phyloP scores from a whole-genome alignment of 2,888 invertebrate species.

The Rhagium mordax region DNA sequence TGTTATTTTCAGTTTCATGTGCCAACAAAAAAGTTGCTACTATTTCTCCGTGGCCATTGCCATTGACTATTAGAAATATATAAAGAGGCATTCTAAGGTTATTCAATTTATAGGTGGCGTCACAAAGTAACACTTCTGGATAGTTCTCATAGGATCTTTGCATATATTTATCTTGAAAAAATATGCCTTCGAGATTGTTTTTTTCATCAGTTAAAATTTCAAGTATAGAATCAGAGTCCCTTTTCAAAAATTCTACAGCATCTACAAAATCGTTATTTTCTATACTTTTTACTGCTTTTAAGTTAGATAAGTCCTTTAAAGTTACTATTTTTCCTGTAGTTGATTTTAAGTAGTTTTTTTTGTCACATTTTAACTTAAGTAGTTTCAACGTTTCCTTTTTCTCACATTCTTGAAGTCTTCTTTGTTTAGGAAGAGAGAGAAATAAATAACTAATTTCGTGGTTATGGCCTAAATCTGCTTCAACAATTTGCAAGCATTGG shows the following conservation, averaged over 20 bases:
- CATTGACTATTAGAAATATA: slow-evolving; percentile 23
- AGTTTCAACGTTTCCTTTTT: background rate
- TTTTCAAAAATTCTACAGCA: too few species aligned
- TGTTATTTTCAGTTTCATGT: slow-evolving; percentile 19
- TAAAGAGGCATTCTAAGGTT: slow-evolving; percentile 26
- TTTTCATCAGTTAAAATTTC: slow-evolving; percentile 19
- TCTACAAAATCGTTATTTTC: too few species aligned
- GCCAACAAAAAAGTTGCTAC: slow-evolving; percentile 23
- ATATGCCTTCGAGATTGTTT: slow-evolving; percentile 17
- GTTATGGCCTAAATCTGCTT: background rate
- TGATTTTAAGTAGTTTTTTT: slow-evolving; percentile 14
- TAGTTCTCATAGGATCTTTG: background rate
- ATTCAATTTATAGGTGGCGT: slow-evolving; percentile 23
- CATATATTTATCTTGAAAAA: slow-evolving; percentile 21
- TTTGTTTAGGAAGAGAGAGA: background rate
- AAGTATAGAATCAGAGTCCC: background rate
- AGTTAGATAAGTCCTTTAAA: slow-evolving; percentile 5
- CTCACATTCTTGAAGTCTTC: background rate
- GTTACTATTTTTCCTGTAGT: slow-evolving; percentile 13
- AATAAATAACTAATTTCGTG: background rate
- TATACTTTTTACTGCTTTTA: too few species aligned
- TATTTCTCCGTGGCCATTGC: slow-evolving; percentile 23
- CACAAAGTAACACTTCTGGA: slow-evolving; percentile 20
- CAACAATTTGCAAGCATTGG: background rate
- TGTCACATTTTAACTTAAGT: background rate